phyloP scores from a whole-genome alignment of 2,888 invertebrate species.

The Drosophila histrio region DNA sequence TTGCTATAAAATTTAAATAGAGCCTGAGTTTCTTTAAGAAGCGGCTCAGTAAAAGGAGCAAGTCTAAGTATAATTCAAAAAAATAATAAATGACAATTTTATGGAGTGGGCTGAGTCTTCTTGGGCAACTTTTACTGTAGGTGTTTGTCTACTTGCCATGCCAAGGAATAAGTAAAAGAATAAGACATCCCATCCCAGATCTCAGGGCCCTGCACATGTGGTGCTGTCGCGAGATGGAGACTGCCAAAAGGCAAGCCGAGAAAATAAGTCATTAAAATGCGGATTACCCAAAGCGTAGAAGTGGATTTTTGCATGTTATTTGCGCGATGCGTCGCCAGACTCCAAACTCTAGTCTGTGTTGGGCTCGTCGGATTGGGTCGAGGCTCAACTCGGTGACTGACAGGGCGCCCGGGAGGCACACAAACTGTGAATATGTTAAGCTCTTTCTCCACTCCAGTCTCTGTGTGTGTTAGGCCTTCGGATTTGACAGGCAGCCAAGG shows the following conservation, averaged over 20 bases:
- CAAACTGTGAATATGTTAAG: slow-evolving; percentile 60
- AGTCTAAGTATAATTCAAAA: slow-evolving; percentile 44
- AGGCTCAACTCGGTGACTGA: slow-evolving; percentile 61
- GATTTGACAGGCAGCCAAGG: slow-evolving; percentile 48
- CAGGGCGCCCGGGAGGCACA: slow-evolving; percentile 47
- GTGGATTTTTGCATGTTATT: slow-evolving; percentile 76
- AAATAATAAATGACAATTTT: slow-evolving; percentile 74
- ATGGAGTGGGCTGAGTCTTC: slow-evolving; percentile 40
- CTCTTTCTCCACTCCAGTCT: slow-evolving; percentile 32
- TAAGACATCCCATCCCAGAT: neutral
- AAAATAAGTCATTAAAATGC: slow-evolving; percentile 80
- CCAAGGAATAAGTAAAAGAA: neutral
- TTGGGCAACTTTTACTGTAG: slow-evolving; percentile 21
- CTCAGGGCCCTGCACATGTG: slow-evolving; percentile 37
- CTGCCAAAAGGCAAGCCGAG: slow-evolving; percentile 69
- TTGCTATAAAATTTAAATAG: slow-evolving; percentile 11
- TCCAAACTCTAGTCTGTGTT: slow-evolving; percentile 55
- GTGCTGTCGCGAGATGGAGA: slow-evolving; percentile 7
- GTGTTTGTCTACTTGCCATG: slow-evolving; percentile 41
- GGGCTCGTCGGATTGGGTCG: slow-evolving; percentile 27
- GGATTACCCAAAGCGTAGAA: slow-evolving; percentile 76
- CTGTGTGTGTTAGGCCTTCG: slow-evolving; percentile 41
- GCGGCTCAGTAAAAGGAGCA: neutral
- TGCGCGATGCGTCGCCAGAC: slow-evolving; percentile 59
- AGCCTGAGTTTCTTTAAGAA: slow-evolving; percentile 1